Evolutionary conservation across 2,113 vertebrate genomes (phyloP).

Genomic region (Thunnus thynnus): DNA sequence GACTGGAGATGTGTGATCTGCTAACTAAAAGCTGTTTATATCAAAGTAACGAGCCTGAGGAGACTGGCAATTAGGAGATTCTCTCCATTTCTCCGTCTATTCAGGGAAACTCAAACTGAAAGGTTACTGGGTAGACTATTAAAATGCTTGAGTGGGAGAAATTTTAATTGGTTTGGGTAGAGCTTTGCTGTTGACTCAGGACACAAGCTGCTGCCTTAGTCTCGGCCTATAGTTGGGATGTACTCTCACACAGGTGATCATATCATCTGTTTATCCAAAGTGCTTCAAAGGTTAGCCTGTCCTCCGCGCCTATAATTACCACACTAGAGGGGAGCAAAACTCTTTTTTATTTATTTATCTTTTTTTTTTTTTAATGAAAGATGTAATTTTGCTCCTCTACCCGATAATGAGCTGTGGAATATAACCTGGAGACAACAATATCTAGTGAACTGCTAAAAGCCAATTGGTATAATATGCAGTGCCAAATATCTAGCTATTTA

Average conservation of each 20-base stretch:
- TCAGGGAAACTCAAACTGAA: conserved; percentile 73
- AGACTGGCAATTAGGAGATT: conserved; percentile 79
- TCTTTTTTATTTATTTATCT: not conserved
- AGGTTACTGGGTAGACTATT: conserved; percentile 78
- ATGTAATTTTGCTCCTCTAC: conserved; percentile 23
- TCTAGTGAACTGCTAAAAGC: conserved; percentile 36
- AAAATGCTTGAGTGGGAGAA: conserved; percentile 73
- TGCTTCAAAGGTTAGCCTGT: conserved; percentile 60
- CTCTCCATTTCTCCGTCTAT: conserved; percentile 71
- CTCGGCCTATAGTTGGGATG: conserved; percentile 35
- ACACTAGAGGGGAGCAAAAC: conserved; percentile 18
- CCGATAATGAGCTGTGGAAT: conserved; percentile 47
- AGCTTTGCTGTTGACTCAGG: conserved; percentile 70
- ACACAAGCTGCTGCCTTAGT: conserved; percentile 46
- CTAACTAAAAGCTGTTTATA: conserved; percentile 78
- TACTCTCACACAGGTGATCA: conserved; percentile 59
- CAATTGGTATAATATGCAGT: conserved; percentile 25
- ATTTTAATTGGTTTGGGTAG: conserved; percentile 79
- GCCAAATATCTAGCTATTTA: conserved; percentile 54
- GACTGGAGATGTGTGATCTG: conserved; percentile 70
- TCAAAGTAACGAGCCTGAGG: conserved; percentile 81
- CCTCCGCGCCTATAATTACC: conserved; percentile 49
- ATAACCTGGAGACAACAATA: conserved; percentile 25
- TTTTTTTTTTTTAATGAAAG: conserved; percentile 15
- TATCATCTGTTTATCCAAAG: conserved; percentile 66